phyloP scores from a whole-genome alignment of 2,113 vertebrate species.

The Serilophus lunatus region DNA sequence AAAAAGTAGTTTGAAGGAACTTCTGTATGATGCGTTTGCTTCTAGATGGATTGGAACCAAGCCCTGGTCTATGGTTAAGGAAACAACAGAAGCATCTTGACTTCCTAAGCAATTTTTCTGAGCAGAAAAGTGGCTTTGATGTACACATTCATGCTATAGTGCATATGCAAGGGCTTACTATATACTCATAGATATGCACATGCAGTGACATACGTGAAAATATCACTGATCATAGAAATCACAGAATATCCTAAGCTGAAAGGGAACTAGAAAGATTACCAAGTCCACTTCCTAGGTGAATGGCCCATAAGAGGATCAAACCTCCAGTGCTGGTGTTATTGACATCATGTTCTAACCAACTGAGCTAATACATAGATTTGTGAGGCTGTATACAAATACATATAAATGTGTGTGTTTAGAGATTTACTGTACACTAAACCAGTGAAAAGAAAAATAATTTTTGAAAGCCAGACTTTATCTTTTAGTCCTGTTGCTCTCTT shows the following conservation, averaged over 20 bases:
- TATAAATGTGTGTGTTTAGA: not conserved
- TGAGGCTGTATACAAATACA: not conserved
- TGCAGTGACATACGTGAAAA: not conserved
- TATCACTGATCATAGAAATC: not conserved
- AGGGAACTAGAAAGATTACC: not conserved
- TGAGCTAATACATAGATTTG: not conserved
- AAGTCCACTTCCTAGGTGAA: not conserved
- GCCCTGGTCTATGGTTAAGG: not conserved
- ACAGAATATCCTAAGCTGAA: not conserved
- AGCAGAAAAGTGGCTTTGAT: not conserved
- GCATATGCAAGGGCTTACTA: rapidly evolving
- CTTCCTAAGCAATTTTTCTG: not conserved
- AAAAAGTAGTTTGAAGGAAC: not conserved
- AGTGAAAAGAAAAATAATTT: not conserved
- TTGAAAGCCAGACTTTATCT: not conserved
- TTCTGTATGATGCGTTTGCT: not conserved
- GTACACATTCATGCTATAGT: not conserved
- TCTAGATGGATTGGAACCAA: not conserved
- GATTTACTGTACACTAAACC: not conserved
- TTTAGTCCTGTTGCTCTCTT: not conserved
- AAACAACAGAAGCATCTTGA: not conserved
- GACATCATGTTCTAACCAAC: not conserved
- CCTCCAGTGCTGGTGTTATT: not conserved
- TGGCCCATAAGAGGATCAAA: not conserved
- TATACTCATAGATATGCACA: too few relatives aligned